A percentile compares a stretch with the other conserved stretches of the same genome.
phyloP scores from a whole-genome alignment of 2,797 vertebrate genomes.

The Sciurus vulgaris region DNA sequence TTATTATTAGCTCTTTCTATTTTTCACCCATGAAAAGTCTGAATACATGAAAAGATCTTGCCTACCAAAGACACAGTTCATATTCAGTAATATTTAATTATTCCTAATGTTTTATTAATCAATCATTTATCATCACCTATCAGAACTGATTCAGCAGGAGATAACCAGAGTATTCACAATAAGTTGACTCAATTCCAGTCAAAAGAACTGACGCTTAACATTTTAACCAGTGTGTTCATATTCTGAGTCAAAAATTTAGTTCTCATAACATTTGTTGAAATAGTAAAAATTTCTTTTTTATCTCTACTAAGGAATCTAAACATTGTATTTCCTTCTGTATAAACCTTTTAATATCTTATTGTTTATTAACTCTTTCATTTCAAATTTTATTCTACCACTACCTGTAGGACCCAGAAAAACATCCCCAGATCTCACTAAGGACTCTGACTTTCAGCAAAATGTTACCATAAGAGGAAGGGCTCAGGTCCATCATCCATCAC shows the following conservation, averaged over 20 bases:
- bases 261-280: slow-evolving; percentile 2
- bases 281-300: slow-evolving; percentile 4
- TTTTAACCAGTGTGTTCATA: not conserved
- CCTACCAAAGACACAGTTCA: slow-evolving; percentile 62
- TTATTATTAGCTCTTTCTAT: not conserved
- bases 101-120: slow-evolving; percentile 76
- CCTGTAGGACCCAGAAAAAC: not conserved
- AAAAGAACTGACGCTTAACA: not conserved
- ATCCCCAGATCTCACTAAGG: not conserved
- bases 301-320: not conserved
- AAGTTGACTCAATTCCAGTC: not conserved
- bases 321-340: not conserved
- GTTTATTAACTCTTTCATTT: slow-evolving; percentile 5
- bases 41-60: slow-evolving; percentile 53
- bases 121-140: slow-evolving; percentile 61
- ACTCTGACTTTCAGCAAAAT: not conserved
- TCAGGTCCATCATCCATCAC: not conserved
- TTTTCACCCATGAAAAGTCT: not conserved
- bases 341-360: not conserved
- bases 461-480: not conserved
- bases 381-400: not conserved
- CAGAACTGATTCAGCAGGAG: slow-evolving; percentile 60
- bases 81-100: slow-evolving; percentile 78
- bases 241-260: not conserved
- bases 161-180: not conserved